Conservation (phyloP, 2,888 invertebrate species). For the Harmothoe impar region DNA sequence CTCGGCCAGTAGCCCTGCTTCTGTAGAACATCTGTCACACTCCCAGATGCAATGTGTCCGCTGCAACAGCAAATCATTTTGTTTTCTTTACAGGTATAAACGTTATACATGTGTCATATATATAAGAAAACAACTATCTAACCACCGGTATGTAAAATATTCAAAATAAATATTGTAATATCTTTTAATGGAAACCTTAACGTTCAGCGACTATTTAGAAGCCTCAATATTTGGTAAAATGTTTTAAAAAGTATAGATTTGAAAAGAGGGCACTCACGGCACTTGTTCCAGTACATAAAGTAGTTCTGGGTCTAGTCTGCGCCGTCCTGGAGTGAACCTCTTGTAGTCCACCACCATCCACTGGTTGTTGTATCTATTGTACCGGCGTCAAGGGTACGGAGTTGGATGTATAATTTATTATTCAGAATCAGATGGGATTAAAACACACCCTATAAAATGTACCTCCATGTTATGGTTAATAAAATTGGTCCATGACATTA, state of each 20-base stretch:
- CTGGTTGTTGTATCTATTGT: conserved; percentile 89
- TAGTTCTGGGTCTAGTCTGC: conserved; percentile 83
- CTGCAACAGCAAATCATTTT: conserved; percentile 62
- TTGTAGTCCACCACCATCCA: conserved; percentile 92
- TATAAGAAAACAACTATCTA: no score
- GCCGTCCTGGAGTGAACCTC: conserved; percentile 85
- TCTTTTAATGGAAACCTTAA: no score
- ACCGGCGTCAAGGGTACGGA: neutral
- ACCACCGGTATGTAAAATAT: no score
- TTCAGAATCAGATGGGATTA: neutral
- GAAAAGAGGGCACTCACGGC: conserved; percentile 81
- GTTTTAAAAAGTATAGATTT: no score
- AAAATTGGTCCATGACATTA: no score
- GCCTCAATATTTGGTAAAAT: no score
- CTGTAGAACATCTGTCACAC: conserved; percentile 88
- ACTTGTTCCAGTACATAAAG: conserved; percentile 91
- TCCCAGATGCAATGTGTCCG: conserved; percentile 85
- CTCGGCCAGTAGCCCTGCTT: conserved; percentile 89
- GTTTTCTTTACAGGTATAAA: no score
- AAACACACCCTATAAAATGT: no score
- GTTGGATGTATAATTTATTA: neutral
- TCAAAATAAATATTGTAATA: no score
- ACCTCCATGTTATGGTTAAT: no score
- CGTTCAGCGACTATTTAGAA: no score
- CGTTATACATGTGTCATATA: no score